Base-by-base conservation (phyloP, 2,113 vertebrate species). In the Fregata magnificens region DNA sequence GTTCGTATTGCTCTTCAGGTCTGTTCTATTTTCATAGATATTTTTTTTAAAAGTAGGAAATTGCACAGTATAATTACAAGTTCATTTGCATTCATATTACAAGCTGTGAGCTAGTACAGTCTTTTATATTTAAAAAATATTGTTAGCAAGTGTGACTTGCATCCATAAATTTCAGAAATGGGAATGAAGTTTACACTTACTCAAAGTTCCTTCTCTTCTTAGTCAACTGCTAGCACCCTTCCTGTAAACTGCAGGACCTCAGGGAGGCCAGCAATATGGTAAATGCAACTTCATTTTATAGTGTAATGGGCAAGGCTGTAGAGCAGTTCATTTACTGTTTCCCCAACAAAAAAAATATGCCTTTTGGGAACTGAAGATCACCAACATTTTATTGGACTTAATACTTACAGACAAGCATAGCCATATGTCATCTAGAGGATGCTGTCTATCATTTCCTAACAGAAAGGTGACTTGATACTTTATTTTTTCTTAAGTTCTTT, bases 31-130 rank as follows among this genome's bases (percentile, higher is more conserved):
- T 98, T 98, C 96, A 94, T 98, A 97, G 96, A 45, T 45, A n/a
- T 13, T 42, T 86, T 90, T 80, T 98, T 97, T 96, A 88, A 78
- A 98, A 98, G 96, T 97, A 98, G 98, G 98, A 98, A 98, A 98
- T 98, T 98, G 97, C 97, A 96, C 56, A 97, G 97, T 98, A 98
- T 98, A 98, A 98, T 98, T 98, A 98, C 96, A 98, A 97, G 96
- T 98, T 98, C 95, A 98, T 98, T 98, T 98, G 97, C 98, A 98
- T 98, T 98, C 98, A 97, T 98, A 98, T 98, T 98, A 98, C 98
- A 98, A 96, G 97, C 97, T 98, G 96, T 91, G 97, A 97, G 93
- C 97, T 97, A 97, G 98, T 98, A 96, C 86, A 96, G 88, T 98
- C 95, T 98, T 98, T 97, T 98, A 98, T 97, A 97, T 96, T 96